These are phyloP conservation scores for Matsumurasca onukii DNA, from an alignment of 1,140 invertebrate species.

Conservation along the genomic window DNA sequence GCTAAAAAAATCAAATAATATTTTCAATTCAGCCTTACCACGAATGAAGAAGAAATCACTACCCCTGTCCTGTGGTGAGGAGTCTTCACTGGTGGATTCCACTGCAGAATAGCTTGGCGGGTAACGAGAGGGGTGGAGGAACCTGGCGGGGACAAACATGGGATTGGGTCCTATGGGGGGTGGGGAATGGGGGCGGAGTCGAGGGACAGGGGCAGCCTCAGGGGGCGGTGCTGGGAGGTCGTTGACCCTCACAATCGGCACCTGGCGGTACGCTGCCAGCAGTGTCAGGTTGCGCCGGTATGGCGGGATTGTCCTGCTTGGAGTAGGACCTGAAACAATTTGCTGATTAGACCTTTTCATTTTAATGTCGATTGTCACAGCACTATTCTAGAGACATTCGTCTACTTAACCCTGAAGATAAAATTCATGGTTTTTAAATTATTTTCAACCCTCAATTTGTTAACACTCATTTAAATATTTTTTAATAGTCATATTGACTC, in stretches of 20 bases:
- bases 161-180: slow-evolving; percentile 4
- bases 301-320: background rate
- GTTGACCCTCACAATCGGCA: slow-evolving; percentile 37
- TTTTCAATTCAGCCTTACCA: too few species aligned
- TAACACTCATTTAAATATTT: too few species aligned
- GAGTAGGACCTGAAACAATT: background rate
- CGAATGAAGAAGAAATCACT: slow-evolving; percentile 34
- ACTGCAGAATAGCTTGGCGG: slow-evolving; percentile 47
- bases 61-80: slow-evolving; percentile 33
- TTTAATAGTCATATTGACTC: too few species aligned
- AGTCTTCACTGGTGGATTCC: slow-evolving; percentile 48
- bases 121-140: slow-evolving; percentile 49
- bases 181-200: slow-evolving; percentile 38
- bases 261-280: background rate
- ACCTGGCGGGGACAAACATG: slow-evolving; percentile 41
- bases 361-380: too few species aligned
- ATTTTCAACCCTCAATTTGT: too few species aligned
- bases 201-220: slow-evolving; percentile 40
- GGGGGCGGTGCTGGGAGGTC: slow-evolving; percentile 34
- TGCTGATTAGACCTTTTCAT: background rate
- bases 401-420: too few species aligned
- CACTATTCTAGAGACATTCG: too few species aligned
- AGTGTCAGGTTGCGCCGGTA: background rate
- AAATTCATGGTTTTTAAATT: too few species aligned
- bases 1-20: too few species aligned